Conservation (phyloP, 2,888 invertebrate species). For the Lycia hirtaria region DNA sequence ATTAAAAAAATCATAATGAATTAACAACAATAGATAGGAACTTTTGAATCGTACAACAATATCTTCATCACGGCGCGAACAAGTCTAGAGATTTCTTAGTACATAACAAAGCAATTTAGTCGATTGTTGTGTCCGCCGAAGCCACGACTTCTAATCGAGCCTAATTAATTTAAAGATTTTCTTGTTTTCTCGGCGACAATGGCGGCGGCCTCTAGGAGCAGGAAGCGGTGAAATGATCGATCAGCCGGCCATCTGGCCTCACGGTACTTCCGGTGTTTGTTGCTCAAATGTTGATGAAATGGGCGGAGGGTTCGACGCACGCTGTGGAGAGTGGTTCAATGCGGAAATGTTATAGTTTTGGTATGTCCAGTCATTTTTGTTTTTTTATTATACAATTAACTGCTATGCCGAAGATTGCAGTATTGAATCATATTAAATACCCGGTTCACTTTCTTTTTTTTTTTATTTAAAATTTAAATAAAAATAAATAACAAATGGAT, state of each 20-base stretch:
- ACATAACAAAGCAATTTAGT: conserved; percentile 14
- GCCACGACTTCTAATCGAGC: conserved; percentile 26
- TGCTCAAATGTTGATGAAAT: conserved; percentile 17
- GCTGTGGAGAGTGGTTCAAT: neutral
- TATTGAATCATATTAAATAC: too few species aligned
- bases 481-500: too few species aligned
- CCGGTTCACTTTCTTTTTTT: too few species aligned
- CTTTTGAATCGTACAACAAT: neutral
- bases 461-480: too few species aligned
- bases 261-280: conserved; percentile 29
- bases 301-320: neutral
- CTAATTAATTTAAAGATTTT: conserved; percentile 36
- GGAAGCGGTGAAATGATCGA: conserved; percentile 41
- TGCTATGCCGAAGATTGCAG: too few species aligned
- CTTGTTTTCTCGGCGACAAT: conserved; percentile 38
- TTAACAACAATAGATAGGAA: neutral
- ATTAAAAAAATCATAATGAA: neutral
- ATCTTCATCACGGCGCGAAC: neutral
- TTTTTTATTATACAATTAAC: neutral
- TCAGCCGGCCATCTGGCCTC: conserved; percentile 35
- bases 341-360: neutral
- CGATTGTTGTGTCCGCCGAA: conserved; percentile 5
- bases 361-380: neutral
- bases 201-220: conserved; percentile 30
- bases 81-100: conserved; percentile 10